Percentiles rank a stretch among this genome's conserved stretches.
Evolutionary conservation across 2,113 vertebrate genomes (phyloP).

Genomic region (Cheirogaleus medius): DNA sequence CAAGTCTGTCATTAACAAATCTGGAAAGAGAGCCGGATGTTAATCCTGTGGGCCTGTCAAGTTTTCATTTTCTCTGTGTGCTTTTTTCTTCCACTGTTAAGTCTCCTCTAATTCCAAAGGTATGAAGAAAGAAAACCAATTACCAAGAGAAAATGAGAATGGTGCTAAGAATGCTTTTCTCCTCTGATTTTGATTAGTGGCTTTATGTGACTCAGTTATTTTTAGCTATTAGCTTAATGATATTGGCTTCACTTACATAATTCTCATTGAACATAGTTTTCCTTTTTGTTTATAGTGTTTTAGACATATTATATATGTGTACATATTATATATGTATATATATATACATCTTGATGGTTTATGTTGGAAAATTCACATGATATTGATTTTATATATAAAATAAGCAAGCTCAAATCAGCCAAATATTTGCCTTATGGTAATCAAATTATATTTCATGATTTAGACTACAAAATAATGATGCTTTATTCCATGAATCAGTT

Average conservation of each 20-base stretch:
- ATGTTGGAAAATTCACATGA: background rate
- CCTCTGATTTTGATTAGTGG: constrained; percentile 47
- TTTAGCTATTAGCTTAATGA: constrained; percentile 20
- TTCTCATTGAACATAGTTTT: constrained; percentile 40
- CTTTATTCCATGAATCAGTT: constrained; percentile 54
- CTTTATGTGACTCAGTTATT: constrained; percentile 17
- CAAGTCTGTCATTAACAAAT: background rate
- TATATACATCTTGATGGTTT: background rate
- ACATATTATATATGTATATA: too few relatives aligned
- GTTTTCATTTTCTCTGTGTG: constrained; percentile 35
- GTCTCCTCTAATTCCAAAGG: constrained; percentile 43
- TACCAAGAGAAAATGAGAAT: constrained; percentile 63
- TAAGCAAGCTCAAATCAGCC: constrained; percentile 39
- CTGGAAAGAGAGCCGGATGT: background rate
- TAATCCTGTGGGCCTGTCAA: background rate
- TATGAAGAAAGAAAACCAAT: constrained; percentile 64
- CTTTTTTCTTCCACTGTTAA: constrained; percentile 1
- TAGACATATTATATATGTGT: background rate
- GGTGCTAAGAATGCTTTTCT: constrained; percentile 34
- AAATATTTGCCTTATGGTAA: background rate
- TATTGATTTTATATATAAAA: background rate
- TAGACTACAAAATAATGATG: constrained; percentile 36
- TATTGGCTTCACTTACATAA: constrained; percentile 37
- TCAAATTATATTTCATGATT: constrained; percentile 48
- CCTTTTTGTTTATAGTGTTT: background rate